phyloP scores from a whole-genome alignment of 2,113 vertebrate species.

The Phyllopteryx taeniolatus region DNA sequence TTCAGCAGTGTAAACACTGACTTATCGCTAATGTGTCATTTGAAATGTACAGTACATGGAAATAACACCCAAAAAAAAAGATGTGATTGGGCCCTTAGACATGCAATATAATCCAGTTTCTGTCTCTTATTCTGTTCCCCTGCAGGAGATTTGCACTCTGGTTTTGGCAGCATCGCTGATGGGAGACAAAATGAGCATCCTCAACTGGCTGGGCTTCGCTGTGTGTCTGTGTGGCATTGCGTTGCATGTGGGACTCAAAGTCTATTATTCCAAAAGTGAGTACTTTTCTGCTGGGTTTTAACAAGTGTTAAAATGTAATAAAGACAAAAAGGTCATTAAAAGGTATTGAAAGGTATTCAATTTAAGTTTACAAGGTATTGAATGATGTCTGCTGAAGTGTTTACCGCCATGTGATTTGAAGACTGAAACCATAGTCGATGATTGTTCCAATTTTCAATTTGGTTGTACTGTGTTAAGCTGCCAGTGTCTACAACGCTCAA shows the following conservation, averaged over 20 bases:
- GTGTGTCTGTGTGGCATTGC: slow-evolving; percentile 89
- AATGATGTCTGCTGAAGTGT: not conserved
- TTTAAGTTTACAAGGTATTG: not conserved
- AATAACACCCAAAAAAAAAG: not conserved
- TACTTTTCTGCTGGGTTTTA: not conserved
- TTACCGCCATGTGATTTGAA: not conserved
- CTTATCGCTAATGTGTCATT: not conserved
- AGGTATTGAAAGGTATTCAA: not conserved
- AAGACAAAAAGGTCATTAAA: not conserved
- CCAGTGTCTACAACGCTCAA: too few species aligned
- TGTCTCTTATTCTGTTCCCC: slow-evolving; percentile 4
- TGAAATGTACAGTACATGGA: not conserved
- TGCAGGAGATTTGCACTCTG: slow-evolving; percentile 87
- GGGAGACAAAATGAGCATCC: slow-evolving; percentile 79
- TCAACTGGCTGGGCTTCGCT: slow-evolving; percentile 91
- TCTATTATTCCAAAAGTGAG: slow-evolving; percentile 82
- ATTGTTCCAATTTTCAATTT: not conserved
- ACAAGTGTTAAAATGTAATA: not conserved
- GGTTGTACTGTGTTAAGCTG: too few species aligned
- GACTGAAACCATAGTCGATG: not conserved
- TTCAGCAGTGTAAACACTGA: too few species aligned
- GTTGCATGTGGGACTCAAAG: slow-evolving; percentile 85
- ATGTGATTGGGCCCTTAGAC: not conserved
- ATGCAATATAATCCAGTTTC: not conserved
- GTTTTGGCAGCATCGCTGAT: slow-evolving; percentile 81